phyloP scores from a whole-genome alignment of 2,113 vertebrate genomes.

The Petaurus breviceps region DNA sequence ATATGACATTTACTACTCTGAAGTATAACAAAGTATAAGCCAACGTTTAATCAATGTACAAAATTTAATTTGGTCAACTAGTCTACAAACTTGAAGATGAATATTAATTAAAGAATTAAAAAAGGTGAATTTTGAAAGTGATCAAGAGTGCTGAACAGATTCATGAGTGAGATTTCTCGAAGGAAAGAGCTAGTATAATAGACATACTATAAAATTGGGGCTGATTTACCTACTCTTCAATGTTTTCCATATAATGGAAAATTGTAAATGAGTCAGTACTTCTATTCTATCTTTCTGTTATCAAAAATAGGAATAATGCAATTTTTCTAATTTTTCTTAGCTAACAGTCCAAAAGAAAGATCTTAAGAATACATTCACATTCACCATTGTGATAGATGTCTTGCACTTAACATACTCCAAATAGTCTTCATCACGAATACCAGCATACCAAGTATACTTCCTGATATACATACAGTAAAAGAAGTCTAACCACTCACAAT shows the following conservation, averaged over 20 bases:
- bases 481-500: background rate
- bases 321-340: background rate
- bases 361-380: background rate
- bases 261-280: background rate
- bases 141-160: conserved; percentile 6
- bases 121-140: background rate
- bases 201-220: background rate
- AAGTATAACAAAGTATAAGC: background rate
- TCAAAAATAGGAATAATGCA: background rate
- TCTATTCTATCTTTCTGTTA: background rate
- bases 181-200: background rate
- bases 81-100: conserved; percentile 6
- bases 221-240: background rate
- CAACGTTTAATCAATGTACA: background rate
- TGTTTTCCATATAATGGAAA: background rate
- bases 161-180: background rate
- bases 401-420: background rate
- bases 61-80: background rate
- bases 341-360: background rate
- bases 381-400: background rate
- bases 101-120: background rate
- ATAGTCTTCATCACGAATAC: background rate
- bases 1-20: background rate
- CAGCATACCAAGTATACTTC: background rate
- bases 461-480: background rate